phyloP scores from a whole-genome alignment of 2,888 invertebrate genomes.

The Diarsia rubi region DNA sequence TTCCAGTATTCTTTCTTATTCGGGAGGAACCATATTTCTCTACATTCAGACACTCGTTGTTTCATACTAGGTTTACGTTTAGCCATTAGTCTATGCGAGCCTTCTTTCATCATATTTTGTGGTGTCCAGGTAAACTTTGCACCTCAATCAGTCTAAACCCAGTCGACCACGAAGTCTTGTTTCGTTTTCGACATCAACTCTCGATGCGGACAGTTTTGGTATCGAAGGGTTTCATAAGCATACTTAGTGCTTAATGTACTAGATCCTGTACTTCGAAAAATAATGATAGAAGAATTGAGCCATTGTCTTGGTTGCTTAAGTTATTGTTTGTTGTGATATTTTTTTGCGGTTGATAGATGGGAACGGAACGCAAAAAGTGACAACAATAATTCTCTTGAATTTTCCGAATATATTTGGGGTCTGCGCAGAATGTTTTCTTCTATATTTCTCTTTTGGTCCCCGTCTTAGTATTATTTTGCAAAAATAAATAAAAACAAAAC shows the following conservation, averaged over 20 bases:
- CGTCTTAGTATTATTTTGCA: no score
- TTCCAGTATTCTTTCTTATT: not conserved
- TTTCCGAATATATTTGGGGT: not conserved
- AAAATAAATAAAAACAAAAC: no score
- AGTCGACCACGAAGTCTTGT: constrained; percentile 53
- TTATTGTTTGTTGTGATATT: not conserved
- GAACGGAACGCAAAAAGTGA: not conserved
- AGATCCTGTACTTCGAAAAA: constrained; percentile 2
- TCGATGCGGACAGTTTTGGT: constrained; percentile 36
- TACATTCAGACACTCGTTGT: no score
- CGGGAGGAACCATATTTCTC: not conserved
- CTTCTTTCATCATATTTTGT: constrained; percentile 8
- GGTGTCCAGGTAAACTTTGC: constrained; percentile 18
- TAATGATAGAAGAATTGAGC: constrained; percentile 14
- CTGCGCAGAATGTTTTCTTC: not conserved
- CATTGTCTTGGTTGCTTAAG: constrained; percentile 25
- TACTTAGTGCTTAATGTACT: constrained; percentile 51
- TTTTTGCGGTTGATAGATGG: not conserved
- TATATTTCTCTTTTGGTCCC: not conserved
- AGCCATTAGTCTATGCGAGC: not conserved
- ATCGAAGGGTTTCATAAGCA: constrained; percentile 41
- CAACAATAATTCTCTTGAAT: not conserved
- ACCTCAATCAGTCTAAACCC: constrained; percentile 36
- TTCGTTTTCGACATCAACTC: constrained; percentile 56
- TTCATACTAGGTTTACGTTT: not conserved